Evolutionary conservation across 2,888 invertebrate species (phyloP), one percentile per base, ranked within the genome.

Genomic region (Bugulina stolonifera): DNA sequence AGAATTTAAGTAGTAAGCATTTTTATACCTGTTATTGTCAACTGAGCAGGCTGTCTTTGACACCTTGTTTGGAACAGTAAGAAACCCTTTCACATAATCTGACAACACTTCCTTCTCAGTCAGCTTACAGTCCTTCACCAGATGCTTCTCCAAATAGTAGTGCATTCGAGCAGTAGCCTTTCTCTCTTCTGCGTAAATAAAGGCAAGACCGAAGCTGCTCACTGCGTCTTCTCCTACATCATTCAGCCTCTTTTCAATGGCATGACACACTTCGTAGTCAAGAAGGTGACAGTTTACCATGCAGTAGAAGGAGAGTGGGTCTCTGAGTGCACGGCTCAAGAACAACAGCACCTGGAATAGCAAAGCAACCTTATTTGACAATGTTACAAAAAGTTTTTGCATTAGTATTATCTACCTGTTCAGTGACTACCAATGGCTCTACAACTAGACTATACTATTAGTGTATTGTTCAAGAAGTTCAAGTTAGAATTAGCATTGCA

Each of bases 241-340:
- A 23, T 25, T 57, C 5, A 57, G 57, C 25, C 57, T 57, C 14
- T 55, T 71, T 32, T 71, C 73, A 35, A 57, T 58, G n/a, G 23
- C n/a, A 1, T 35, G 34, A 34, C n/a, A 27, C 10, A 79, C 78
- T 43, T 80, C 79, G 71, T 79, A 81, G 69, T 77, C 1, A 78
- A 79, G n/a, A n/a, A n/a, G n/a, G n/a, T n/a, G n/a, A n/a, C n/a
- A n/a, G n/a, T n/a, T n/a, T n/a, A n/a, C n/a, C 55, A 80, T 73
- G 71, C 78, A 78, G 74, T 80, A 76, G 25, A 79, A 58, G 52
- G 69, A 69, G 35, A n/a, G 14, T 14, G 32, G 5, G 29, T 69
- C 69, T 32, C 27, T 5, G 3, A 69, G 32, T 22, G 69, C 69
- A 32, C 69, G 69, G 23, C 29, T 35, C n/a, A 69, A 32, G 35